Conservation (phyloP, 2,797 vertebrate genomes). For the Poliocrania exsul region DNA sequence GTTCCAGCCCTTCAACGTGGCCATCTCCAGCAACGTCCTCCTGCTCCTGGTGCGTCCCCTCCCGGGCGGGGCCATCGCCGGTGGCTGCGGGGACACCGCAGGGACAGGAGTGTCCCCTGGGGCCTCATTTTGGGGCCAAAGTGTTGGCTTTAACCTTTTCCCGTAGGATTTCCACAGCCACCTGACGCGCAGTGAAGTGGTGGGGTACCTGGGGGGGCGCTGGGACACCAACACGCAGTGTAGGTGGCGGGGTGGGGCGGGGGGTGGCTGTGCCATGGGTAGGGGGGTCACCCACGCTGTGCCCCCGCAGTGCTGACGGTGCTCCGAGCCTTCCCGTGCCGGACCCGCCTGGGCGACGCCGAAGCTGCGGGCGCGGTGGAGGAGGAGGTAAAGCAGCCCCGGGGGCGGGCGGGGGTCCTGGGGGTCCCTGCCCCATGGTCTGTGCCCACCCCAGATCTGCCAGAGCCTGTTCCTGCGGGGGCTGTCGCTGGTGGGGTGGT, state of each 20-base stretch:
- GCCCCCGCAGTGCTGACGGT: constrained; percentile 87
- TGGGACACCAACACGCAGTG: constrained; percentile 95
- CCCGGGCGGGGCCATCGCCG: rapidly evolving
- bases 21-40: constrained; percentile 94
- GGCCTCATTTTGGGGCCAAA: rapidly evolving
- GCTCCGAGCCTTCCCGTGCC: constrained; percentile 92
- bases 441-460: constrained; percentile 82
- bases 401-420: rapidly evolving
- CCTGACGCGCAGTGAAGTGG: constrained; percentile 92
- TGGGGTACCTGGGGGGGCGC: constrained; percentile 93
- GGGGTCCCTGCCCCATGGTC: rapidly evolving
- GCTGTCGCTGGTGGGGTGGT: constrained; percentile 95
- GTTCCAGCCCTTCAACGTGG: constrained; percentile 96
- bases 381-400: constrained; percentile 84
- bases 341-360: constrained; percentile 87
- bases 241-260: constrained; percentile 63
- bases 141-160: not conserved
- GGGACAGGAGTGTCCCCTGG: rapidly evolving
- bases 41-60: constrained; percentile 86
- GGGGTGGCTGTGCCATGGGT: not conserved
- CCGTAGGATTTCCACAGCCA: constrained; percentile 95
- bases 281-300: not conserved
- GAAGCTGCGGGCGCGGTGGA: constrained; percentile 85
- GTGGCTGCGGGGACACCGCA: not conserved
- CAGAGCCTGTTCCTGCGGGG: constrained; percentile 95